Conservation (phyloP, 2,888 invertebrate species). For the Drosophila heteroneura region DNA sequence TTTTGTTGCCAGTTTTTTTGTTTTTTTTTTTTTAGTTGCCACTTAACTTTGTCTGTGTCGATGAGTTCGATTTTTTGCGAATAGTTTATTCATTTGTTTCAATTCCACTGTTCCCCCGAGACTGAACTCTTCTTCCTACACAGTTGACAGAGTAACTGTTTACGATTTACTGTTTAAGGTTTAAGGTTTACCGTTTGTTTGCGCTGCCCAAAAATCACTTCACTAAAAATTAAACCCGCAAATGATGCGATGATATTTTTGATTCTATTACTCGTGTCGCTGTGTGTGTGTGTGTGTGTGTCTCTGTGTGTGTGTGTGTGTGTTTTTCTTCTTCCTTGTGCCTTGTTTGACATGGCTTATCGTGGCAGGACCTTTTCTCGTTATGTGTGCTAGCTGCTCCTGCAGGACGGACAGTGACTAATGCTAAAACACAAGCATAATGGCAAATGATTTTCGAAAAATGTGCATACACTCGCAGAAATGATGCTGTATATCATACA, state of each 20-base stretch:
- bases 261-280: not conserved
- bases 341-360: constrained; percentile 36
- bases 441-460: constrained; percentile 66
- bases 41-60: not conserved
- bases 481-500: not conserved
- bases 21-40: not conserved
- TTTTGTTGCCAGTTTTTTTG: not conserved
- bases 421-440: constrained; percentile 51
- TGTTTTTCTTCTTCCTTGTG: not conserved
- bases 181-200: not conserved
- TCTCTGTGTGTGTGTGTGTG: not conserved
- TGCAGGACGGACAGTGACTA: constrained; percentile 51
- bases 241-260: constrained; percentile 2
- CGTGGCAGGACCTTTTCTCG: constrained; percentile 38
- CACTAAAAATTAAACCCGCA: constrained; percentile 7
- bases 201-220: constrained; percentile 12
- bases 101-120: constrained; percentile 1
- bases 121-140: not conserved
- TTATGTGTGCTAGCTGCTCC: constrained; percentile 7
- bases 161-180: not conserved
- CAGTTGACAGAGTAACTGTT: not conserved
- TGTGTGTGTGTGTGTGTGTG: not conserved
- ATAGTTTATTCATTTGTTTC: constrained; percentile 1
- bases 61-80: too few relatives aligned
- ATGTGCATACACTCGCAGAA: constrained; percentile 3